Evolutionary conservation across 2,888 invertebrate genomes (phyloP).

Genomic region (Parelbella ahira): DNA sequence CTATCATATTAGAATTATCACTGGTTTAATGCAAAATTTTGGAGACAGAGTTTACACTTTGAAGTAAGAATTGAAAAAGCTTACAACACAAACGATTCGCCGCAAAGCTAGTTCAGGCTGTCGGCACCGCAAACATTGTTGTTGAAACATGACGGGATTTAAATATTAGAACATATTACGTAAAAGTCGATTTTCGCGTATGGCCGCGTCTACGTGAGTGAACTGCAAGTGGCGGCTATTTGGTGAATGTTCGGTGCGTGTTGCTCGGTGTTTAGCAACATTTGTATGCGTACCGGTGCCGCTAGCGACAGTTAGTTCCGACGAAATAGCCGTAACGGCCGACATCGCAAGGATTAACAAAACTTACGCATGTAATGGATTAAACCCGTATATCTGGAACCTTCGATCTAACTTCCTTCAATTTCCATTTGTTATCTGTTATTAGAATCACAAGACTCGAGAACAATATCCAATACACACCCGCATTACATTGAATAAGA

Average conservation of each 20-base stretch:
- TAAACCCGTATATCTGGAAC: conserved; percentile 7
- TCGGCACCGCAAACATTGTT: no score
- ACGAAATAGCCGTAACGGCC: conserved; percentile 55
- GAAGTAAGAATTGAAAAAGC: no score
- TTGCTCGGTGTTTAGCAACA: conserved; percentile 42
- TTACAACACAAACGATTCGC: no score
- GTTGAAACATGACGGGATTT: conserved; percentile 4
- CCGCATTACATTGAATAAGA: no score
- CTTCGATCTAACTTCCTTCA: conserved; percentile 5
- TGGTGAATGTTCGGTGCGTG: conserved; percentile 38
- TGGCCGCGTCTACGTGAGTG: conserved; percentile 15
- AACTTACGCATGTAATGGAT: conserved; percentile 20
- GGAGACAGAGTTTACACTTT: no score
- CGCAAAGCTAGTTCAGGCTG: no score
- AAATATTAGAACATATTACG: conserved; percentile 14
- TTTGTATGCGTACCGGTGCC: conserved; percentile 54
- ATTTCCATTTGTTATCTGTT: conserved; percentile 1
- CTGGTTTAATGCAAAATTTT: no score
- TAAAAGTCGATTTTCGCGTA: conserved; percentile 19
- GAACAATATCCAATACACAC: no score
- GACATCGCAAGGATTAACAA: conserved; percentile 43
- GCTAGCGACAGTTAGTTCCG: conserved; percentile 58
- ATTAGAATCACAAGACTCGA: no score
- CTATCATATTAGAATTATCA: no score
- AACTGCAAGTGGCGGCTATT: conserved; percentile 30